Conservation (phyloP, 2,888 invertebrate species). For the Tachina fera region DNA sequence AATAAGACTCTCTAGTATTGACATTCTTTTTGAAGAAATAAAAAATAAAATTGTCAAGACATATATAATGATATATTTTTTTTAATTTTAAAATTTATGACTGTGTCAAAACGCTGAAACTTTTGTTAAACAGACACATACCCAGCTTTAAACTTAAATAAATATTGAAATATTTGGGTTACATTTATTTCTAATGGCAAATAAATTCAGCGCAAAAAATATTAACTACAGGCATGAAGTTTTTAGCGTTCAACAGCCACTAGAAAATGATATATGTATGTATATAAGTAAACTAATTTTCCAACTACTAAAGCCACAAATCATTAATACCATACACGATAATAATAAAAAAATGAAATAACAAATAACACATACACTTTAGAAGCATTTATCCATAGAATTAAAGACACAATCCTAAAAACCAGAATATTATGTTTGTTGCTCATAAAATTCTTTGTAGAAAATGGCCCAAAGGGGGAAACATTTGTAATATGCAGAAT, state of each 20-base stretch:
- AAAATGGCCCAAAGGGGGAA: slow-evolving; percentile 39
- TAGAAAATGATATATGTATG: slow-evolving; percentile 66
- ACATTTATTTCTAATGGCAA: slow-evolving; percentile 49
- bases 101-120: slow-evolving; percentile 63
- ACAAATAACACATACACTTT: slow-evolving; percentile 2
- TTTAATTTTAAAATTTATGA: slow-evolving; percentile 60
- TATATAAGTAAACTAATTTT: slow-evolving; percentile 60
- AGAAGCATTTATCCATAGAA: neutral
- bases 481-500: slow-evolving; percentile 27
- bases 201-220: neutral
- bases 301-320: slow-evolving; percentile 58
- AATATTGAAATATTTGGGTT: slow-evolving; percentile 68
- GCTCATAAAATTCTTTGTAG: slow-evolving; percentile 3
- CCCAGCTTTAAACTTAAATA: slow-evolving; percentile 15
- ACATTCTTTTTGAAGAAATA: neutral
- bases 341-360: neutral
- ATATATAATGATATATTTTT: neutral
- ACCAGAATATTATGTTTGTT: slow-evolving; percentile 25
- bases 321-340: slow-evolving; percentile 44
- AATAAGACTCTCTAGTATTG: neutral
- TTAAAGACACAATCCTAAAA: slow-evolving; percentile 28
- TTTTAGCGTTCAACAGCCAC: slow-evolving; percentile 36
- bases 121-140: slow-evolving; percentile 34
- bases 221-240: slow-evolving; percentile 8
- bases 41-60: slow-evolving; percentile 33